Evolutionary conservation across 1,140 invertebrate genomes (phyloP).

Genomic region (Tetramorium simillimum): DNA sequence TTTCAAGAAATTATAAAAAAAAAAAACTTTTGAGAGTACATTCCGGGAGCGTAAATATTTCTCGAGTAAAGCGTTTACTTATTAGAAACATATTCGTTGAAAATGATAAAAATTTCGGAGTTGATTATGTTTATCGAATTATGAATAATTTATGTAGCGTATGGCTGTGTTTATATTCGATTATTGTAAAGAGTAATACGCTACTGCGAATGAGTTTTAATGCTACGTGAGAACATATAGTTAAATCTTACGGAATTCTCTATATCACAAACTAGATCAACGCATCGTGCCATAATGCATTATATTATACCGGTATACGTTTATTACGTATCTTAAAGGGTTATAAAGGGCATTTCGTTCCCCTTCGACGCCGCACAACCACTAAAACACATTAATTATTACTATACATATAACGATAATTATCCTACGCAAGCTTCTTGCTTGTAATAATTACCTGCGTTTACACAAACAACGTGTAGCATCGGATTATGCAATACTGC

Average conservation of each 20-base stretch:
- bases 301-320: slow-evolving; percentile 36
- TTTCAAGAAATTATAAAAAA: slow-evolving; percentile 6
- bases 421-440: slow-evolving; percentile 18
- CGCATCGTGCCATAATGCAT: neutral
- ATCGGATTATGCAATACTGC: slow-evolving; percentile 1
- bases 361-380: neutral
- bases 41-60: neutral
- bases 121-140: neutral
- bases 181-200: neutral
- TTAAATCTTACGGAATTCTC: slow-evolving; percentile 9
- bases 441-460: slow-evolving; percentile 35
- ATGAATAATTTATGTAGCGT: neutral
- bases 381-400: slow-evolving; percentile 45
- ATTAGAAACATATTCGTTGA: neutral
- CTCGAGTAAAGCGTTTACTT: neutral
- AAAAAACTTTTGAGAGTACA: neutral
- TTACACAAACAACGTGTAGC: neutral
- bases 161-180: neutral
- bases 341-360: slow-evolving; percentile 44
- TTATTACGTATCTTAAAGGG: slow-evolving; percentile 30
- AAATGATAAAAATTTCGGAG: neutral
- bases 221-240: neutral
- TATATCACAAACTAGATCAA: neutral
- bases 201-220: slow-evolving; percentile 10
- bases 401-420: slow-evolving; percentile 40